A percentile compares a stretch with the other conserved stretches of the same genome.
phyloP scores from a whole-genome alignment of 2,797 vertebrate genomes.

The Sitta carolinensis region DNA sequence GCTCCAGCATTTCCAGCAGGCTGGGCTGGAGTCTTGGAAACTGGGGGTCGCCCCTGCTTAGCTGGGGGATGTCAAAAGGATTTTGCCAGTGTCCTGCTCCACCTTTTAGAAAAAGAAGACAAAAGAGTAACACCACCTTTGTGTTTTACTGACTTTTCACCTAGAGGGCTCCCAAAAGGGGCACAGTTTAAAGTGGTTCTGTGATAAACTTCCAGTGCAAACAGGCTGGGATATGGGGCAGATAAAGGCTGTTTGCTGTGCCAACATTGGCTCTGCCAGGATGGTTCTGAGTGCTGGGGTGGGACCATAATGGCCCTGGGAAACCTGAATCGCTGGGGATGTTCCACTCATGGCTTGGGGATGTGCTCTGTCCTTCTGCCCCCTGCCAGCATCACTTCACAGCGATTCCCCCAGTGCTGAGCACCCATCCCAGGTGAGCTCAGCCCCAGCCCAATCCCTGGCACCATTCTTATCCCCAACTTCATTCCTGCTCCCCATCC shows the following conservation, averaged over 20 bases:
- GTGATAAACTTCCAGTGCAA: not conserved
- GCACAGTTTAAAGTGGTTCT: not conserved
- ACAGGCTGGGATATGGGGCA: not conserved
- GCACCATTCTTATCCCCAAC: not conserved
- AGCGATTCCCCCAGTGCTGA: not conserved
- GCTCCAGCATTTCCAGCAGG: not conserved
- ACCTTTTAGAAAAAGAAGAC: not conserved
- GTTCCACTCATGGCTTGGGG: rapidly evolving
- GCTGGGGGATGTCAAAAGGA: not conserved
- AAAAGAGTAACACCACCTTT: not conserved
- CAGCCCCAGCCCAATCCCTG: not conserved
- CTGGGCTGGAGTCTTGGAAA: not conserved
- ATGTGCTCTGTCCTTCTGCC: rapidly evolving
- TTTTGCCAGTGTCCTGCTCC: not conserved
- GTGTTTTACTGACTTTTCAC: not conserved
- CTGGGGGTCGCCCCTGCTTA: rapidly evolving
- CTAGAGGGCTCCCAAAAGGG: not conserved
- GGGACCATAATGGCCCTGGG: not conserved
- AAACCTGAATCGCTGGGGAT: rapidly evolving
- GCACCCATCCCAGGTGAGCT: not conserved
- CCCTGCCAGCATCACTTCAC: rapidly evolving
- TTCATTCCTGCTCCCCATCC: not conserved
- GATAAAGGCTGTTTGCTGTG: not conserved
- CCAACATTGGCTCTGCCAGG: not conserved
- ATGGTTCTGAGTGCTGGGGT: not conserved